Base-by-base conservation (phyloP, 1,140 invertebrate species). In the Tetranychus cinnabarinus region DNA sequence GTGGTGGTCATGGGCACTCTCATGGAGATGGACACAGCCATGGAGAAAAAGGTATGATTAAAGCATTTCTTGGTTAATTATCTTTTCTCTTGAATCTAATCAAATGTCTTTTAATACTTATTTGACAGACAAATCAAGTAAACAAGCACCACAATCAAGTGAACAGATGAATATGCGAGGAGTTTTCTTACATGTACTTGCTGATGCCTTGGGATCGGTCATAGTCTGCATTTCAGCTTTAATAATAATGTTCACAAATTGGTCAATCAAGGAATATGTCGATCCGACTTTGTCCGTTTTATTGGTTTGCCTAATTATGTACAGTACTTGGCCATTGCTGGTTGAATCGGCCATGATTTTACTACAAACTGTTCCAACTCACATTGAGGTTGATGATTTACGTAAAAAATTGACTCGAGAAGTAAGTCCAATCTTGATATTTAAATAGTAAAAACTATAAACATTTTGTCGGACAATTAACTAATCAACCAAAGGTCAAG, bases 151-250 rank as follows among this genome's bases (percentile, higher is more conserved):
- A n/a, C 52, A 13, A 48, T 50, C 56, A n/a, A 37, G 47, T 45
- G 34, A 34, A 64, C 84, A 93, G 69, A 84, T 98, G 82, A 99
- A 99, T 70, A 97, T 97, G 87, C 78, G 85, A 56, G 92, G 90
- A 23, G 95, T 97, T 1, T 98, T 97, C 71, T 77, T 99, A 50
- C 96, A 99, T 73, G 85, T 98, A 4, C 70, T 98, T 4, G 93
- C 91, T 34, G 95, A 99, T 76, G 93, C 93, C 35, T 73, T 96
- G 47, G 81, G 81, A 54, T 98, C 95, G 2, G 82, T 98, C 1
- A 92, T 98, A 70, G 96, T 99, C 3, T 85, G 98, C 34, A 70
- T 77, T 31, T 45, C 91, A 57, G 90, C 90, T 3, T 71, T 92
- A 52, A 78, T 89, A 45, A 89, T 96, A 33, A 87, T 84, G 84